Evolutionary conservation across 1,140 invertebrate species (phyloP).

Genomic region (Drosophila lini): DNA sequence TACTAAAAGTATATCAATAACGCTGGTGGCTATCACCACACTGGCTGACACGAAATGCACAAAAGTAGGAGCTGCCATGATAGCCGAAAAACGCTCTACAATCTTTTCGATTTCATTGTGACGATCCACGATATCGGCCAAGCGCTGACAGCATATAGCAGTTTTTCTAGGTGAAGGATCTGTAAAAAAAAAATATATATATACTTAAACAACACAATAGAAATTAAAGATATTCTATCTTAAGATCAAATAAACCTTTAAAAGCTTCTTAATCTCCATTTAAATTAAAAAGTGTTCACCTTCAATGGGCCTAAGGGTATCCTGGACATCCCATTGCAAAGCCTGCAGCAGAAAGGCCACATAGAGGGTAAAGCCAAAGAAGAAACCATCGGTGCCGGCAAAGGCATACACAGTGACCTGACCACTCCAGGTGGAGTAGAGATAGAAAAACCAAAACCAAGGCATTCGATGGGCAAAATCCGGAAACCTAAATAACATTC

Average conservation of each 20-base stretch:
- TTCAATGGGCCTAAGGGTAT: slow-evolving; percentile 1
- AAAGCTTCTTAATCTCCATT: rapidly evolving
- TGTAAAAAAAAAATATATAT: neutral
- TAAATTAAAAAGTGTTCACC: slow-evolving; percentile 3
- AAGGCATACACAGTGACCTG: slow-evolving; percentile 69
- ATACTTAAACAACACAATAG: neutral
- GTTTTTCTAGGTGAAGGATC: slow-evolving; percentile 28
- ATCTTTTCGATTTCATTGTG: slow-evolving; percentile 64
- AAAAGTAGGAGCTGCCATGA: slow-evolving; percentile 63
- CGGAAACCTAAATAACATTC: slow-evolving; percentile 32
- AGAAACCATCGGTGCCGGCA: slow-evolving; percentile 63
- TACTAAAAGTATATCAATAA: slow-evolving; percentile 68
- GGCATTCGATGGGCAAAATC: slow-evolving; percentile 53
- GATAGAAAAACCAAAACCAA: slow-evolving; percentile 53
- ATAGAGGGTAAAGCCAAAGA: slow-evolving; percentile 67
- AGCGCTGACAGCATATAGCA: slow-evolving; percentile 36
- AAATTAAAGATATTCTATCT: neutral
- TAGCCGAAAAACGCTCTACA: slow-evolving; percentile 47
- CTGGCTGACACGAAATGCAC: slow-evolving; percentile 63
- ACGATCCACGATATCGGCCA: slow-evolving; percentile 52
- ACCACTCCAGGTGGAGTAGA: slow-evolving; percentile 65
- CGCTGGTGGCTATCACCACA: slow-evolving; percentile 63
- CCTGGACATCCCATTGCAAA: slow-evolving; percentile 43
- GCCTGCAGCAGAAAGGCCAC: slow-evolving; percentile 48
- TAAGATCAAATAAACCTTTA: neutral